Evolutionary conservation across 2,888 invertebrate species (phyloP), one percentile per base, ranked within the genome.

Genomic region (Silvanus unidentatus): DNA sequence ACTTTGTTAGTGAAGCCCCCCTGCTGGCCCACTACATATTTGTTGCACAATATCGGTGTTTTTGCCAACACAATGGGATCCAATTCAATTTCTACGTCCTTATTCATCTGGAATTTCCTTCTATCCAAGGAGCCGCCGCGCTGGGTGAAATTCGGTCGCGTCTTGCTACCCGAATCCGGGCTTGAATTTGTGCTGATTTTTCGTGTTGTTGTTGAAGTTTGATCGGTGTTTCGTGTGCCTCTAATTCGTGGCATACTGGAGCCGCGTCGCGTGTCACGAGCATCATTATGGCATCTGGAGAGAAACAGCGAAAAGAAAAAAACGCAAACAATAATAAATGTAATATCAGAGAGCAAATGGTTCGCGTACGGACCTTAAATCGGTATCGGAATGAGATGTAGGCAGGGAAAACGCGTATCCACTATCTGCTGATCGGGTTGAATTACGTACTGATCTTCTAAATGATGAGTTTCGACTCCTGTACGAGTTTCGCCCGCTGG

Each of bases 361-460:
- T 22, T 37, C 34, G 30, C 36, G 14, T 36, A 15, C 5, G 11
- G 65, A 82, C 82, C 83, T 80, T 71, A 83, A 77, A 55, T 88
- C 88, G 0, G 85, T 84, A 66, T 88, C 88, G 0, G 82, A 82
- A 61, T 82, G 78, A 0, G 86, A 86, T 44, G 84, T 82, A 0
- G 81, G 77, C 1, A 22, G 8, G 22, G 22, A 22, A 22, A 22
- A 22, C 8, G 22, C 78, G 49, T 81, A 71, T 0, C 80, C 81
- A 6, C 80, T 81, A 57, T 84, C 83, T 0, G 78, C 78, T 1
- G 82, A 81, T 47, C 78, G 72, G 40, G 80, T 80, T 1, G 81
- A 81, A 13, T 74, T 70, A 50, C 80, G 71, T 43, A 77, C 74
- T 5, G 82, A 80, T 49, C 81, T 73, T 44, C 78, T 70, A 48